phyloP scores from a whole-genome alignment of 2,113 vertebrate species.

The Sterrhoptilus dennistouni region DNA sequence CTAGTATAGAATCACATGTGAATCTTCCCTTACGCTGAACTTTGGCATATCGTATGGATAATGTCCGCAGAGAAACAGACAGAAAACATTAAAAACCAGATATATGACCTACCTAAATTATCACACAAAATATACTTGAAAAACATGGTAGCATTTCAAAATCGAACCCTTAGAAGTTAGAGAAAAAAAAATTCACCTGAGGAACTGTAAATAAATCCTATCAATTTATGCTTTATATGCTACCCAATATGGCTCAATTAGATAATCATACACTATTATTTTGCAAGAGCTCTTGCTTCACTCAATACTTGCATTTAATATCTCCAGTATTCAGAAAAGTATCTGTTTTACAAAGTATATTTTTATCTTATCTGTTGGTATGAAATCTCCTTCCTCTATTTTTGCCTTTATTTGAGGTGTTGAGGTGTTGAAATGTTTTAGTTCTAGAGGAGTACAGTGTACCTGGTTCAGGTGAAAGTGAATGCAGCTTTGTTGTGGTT shows the following conservation, averaged over 20 bases:
- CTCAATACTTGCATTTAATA: neutral
- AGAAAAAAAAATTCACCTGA: neutral
- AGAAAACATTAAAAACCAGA: neutral
- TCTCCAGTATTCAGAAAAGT: neutral
- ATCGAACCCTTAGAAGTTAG: neutral
- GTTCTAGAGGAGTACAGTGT: neutral
- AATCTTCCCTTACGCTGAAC: neutral
- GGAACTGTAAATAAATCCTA: neutral
- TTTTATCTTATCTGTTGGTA: neutral
- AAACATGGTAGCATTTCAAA: neutral
- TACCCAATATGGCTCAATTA: neutral
- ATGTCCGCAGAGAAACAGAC: neutral
- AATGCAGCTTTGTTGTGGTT: neutral
- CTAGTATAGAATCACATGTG: neutral
- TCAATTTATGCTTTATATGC: neutral
- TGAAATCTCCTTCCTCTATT: neutral
- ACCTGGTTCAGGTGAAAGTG: neutral
- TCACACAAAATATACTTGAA: neutral
- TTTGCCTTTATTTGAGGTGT: neutral
- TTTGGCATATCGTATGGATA: fast-evolving
- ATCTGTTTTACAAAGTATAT: neutral
- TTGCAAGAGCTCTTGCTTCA: neutral
- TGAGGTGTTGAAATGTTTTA: neutral
- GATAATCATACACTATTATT: neutral
- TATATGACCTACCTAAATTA: neutral